Evolutionary conservation across 2,113 vertebrate genomes (phyloP), one percentile per base, ranked within the genome.

Genomic region (Anhinga anhinga): DNA sequence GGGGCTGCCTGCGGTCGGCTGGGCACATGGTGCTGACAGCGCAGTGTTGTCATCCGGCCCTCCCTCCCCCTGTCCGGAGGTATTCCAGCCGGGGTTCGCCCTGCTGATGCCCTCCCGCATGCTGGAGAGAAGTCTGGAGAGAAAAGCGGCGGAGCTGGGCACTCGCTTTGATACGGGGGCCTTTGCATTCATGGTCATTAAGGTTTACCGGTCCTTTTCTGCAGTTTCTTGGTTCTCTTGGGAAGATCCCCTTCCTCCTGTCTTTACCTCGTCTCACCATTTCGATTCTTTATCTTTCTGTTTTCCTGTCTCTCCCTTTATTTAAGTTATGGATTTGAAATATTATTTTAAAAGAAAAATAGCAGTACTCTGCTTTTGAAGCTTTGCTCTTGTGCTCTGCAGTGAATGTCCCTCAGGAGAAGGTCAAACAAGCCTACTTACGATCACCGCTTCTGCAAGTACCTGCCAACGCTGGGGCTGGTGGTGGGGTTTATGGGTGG

Each of bases 401-500:
- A 26, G 45, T 38, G 42, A 74, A 29, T 0, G 0, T 50, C 18
- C 70, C 29, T 62, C 0, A 0, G 69, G 59, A 81, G 59, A 65
- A 59, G 11, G 53, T 78, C 38, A 12, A 10, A n/a, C 4, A 13
- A 67, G 18, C 8, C 22, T n/a, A 16, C 42, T 65, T 15, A 15
- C 3, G 2, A 18, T 62, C 44, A 15, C 25, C 23, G 53, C 38
- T 88, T 82, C 50, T 44, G 40, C 45, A 55, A 34, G 17, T 27
- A 61, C 13, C 50, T 1, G 2, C 32, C 32, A 25, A 7, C 38
- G 3, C 26, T 29, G 56, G 40, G 27, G 18, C 3, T 50, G 67
- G 3, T 77, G 81, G 16, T 52, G 66, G 34, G 21, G 27, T 67
- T 71, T 82, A 21, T 38, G 55, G 74, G 45, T 15, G 22, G 49